These are phyloP conservation scores for Nephila pilipes DNA, from an alignment of 1,140 invertebrate species.

Conservation along the genomic window DNA sequence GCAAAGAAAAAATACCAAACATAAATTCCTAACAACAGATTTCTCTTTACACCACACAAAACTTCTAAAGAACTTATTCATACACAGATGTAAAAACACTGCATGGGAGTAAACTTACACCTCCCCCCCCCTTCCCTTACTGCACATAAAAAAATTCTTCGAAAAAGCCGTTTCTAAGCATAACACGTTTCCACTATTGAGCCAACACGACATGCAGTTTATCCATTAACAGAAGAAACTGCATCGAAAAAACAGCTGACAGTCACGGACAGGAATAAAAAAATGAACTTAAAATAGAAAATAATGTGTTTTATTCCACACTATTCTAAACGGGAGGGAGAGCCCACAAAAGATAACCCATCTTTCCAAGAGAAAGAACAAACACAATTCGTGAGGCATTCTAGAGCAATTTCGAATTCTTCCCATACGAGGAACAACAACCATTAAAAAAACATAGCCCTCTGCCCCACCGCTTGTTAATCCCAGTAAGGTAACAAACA, in stretches of 20 bases:
- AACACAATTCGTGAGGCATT: neutral
- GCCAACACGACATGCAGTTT: neutral
- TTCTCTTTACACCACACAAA: too few relatives aligned
- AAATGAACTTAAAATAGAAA: too few relatives aligned
- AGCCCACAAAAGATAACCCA: neutral
- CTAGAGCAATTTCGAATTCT: neutral
- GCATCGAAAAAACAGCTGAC: neutral
- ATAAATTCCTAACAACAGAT: too few relatives aligned
- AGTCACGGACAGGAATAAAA: neutral
- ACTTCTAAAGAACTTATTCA: too few relatives aligned
- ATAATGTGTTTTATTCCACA: neutral
- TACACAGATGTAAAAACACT: too few relatives aligned
- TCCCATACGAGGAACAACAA: neutral
- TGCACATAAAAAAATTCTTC: neutral
- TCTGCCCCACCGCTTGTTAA: neutral
- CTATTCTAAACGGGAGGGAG: neutral
- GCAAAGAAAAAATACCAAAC: too few relatives aligned
- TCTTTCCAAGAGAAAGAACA: neutral
- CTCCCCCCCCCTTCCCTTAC: neutral
- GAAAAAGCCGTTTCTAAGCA: neutral
- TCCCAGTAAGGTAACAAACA: neutral
- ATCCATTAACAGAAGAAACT: neutral
- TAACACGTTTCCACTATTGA: neutral
- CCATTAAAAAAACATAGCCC: neutral
- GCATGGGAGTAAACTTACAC: too few relatives aligned